Conservation (phyloP, 2,797 vertebrate genomes). For the Prunella strophiata region DNA sequence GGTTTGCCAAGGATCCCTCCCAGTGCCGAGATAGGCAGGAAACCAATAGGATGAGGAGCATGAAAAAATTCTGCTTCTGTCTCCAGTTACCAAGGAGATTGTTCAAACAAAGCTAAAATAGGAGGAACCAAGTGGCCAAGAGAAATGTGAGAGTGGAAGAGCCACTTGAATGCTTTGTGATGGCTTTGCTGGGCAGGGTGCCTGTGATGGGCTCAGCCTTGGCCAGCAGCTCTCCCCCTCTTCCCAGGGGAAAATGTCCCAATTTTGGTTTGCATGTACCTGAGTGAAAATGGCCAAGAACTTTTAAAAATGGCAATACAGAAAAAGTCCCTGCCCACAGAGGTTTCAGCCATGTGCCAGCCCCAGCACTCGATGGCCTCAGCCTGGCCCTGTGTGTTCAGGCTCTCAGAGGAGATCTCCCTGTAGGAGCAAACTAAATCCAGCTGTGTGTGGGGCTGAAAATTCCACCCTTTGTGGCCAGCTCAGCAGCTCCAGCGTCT, state of each 20-base stretch:
- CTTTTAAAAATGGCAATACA: not conserved
- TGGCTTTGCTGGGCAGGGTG: slow-evolving; percentile 18
- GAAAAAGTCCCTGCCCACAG: not conserved
- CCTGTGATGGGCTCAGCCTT: not conserved
- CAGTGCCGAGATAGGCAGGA: slow-evolving; percentile 37
- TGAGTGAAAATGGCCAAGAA: not conserved
- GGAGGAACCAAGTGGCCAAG: slow-evolving; percentile 60
- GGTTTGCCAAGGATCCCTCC: slow-evolving; percentile 9
- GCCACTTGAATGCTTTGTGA: slow-evolving; percentile 56
- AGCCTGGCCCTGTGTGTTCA: not conserved
- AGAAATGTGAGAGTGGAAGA: slow-evolving; percentile 66
- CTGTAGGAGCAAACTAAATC: not conserved
- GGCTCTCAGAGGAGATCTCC: not conserved
- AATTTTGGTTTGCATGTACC: not conserved
- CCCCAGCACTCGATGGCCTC: not conserved
- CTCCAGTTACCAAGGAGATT: slow-evolving; percentile 78
- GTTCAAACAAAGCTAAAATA: slow-evolving; percentile 79
- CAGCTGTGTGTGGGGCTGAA: not conserved
- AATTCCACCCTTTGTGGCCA: not conserved
- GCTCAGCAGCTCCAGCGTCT: not conserved
- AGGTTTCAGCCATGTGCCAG: not conserved
- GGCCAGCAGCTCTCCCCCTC: not conserved
- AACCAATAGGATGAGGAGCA: slow-evolving; percentile 56
- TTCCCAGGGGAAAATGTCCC: not conserved
- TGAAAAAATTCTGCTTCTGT: slow-evolving; percentile 63